A percentile compares a stretch with the other conserved stretches of the same genome.
phyloP scores from a whole-genome alignment of 2,888 invertebrate species.

The Acholoe squamosa region DNA sequence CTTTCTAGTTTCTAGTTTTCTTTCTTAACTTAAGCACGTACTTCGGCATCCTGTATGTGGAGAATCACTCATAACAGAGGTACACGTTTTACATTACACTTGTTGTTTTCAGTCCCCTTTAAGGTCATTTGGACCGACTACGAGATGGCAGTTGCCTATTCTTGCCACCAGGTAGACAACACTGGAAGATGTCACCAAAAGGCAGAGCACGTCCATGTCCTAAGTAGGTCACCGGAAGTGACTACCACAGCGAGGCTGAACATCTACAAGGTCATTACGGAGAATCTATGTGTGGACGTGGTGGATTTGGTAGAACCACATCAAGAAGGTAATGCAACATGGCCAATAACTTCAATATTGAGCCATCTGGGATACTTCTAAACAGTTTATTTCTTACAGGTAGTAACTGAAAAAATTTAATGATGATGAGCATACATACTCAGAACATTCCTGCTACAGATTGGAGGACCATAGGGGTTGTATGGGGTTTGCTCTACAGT shows the following conservation, averaged over 20 bases:
- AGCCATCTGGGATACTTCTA: too few relatives aligned
- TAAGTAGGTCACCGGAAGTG: conserved; percentile 50
- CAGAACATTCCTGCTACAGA: too few relatives aligned
- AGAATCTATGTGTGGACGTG: conserved; percentile 38
- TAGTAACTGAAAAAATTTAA: too few relatives aligned
- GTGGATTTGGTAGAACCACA: conserved; percentile 34
- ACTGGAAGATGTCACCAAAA: background rate
- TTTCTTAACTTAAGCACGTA: too few relatives aligned
- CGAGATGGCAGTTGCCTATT: conserved; percentile 9
- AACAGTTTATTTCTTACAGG: too few relatives aligned
- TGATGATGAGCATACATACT: too few relatives aligned
- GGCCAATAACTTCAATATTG: too few relatives aligned
- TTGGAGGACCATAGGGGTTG: too few relatives aligned
- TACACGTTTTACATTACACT: background rate
- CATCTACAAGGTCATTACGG: conserved; percentile 16
- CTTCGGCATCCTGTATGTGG: too few relatives aligned
- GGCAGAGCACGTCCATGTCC: conserved; percentile 40
- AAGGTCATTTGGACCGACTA: conserved; percentile 54
- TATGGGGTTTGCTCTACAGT: too few relatives aligned
- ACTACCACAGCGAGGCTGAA: background rate
- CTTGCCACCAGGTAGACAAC: conserved; percentile 39
- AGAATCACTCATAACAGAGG: too few relatives aligned
- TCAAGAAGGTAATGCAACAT: conserved; percentile 33
- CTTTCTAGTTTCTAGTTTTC: too few relatives aligned
- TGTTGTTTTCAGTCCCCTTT: background rate